phyloP scores from a whole-genome alignment of 2,113 vertebrate genomes.

The Solenodon paradoxus region DNA sequence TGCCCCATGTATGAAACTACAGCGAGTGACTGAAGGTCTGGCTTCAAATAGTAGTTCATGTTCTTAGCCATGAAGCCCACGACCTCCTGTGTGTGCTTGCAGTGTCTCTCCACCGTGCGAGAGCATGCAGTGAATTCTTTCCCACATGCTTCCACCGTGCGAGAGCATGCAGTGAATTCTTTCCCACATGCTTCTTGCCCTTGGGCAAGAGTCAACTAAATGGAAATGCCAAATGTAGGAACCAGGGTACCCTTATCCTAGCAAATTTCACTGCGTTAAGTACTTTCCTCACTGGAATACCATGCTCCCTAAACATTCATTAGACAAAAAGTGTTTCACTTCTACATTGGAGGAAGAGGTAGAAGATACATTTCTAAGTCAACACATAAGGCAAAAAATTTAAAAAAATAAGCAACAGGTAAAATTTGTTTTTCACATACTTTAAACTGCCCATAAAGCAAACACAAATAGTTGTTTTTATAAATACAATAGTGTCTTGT shows the following conservation, averaged over 20 bases:
- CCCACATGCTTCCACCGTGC: rapidly evolving
- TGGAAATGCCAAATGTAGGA: too few relatives aligned
- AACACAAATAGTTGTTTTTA: background rate
- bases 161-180: too few relatives aligned
- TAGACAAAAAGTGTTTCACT: background rate
- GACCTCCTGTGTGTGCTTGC: rapidly evolving
- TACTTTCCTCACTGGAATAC: background rate
- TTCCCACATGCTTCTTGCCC: rapidly evolving
- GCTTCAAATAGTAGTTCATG: rapidly evolving
- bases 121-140: too few relatives aligned
- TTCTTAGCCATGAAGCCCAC: rapidly evolving
- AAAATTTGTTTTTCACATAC: background rate
- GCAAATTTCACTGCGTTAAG: background rate
- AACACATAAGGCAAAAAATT: background rate
- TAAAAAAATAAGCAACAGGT: background rate
- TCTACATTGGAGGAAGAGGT: background rate
- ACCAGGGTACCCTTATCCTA: background rate
- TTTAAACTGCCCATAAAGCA: background rate
- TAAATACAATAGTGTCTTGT: background rate
- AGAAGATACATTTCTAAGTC: background rate
- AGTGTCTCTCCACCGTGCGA: rapidly evolving
- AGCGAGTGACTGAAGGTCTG: background rate
- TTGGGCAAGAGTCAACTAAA: background rate
- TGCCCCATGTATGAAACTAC: rapidly evolving
- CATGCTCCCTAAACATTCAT: background rate